Evolutionary conservation across 1,140 invertebrate species (phyloP), one percentile per base, ranked within the genome.

Genomic region (Trialeurodes vaporariorum): DNA sequence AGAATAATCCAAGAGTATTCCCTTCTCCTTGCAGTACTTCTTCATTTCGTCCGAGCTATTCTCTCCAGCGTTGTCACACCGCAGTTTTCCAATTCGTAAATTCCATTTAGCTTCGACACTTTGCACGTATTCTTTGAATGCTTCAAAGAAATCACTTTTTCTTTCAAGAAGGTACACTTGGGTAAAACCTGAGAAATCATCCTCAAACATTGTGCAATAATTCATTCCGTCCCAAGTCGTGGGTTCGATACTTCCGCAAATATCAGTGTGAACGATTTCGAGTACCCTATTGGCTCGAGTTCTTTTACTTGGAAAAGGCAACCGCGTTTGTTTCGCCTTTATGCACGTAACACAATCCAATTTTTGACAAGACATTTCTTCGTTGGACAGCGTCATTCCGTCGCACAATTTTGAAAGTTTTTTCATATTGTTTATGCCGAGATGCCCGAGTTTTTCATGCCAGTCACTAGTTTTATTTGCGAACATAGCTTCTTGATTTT

Each of bases 1-100:
- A 13, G 75, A 74, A 22, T 68, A 64, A 61, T 77, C 69, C 60
- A 73, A 73, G 2, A 23, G 25, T 5, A 81, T 79, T 1, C 77
- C 76, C 13, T 62, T 24, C 2, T 70, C 68, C 13, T 49, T 17
- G 34, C 34, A 49, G 5, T 17, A 49, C 34, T 49, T 5, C 17
- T 49, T 49, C 34, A 49, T 5, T 17, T 49, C 34, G 17, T 17
- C 34, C 17, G 34, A 49, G 34, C 34, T 49, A 49, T 49, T 49
- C 17, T 49, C 34, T 49, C 34, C 34, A 17, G 34, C 34, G 34
- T 49, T 49, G 34, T 49, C 34, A 49, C 34, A 49, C 17, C 34
- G 34, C 34, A 49, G 17, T 49, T 49, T 49, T 9, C 34, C 17
- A 5, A 49, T 17, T 5, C 34, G 34, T 17, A 49, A 49, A 49